Percentiles rank a stretch among this genome's conserved stretches.
Conservation (phyloP, 2,888 invertebrate species). For the Drosophila eohydei region DNA sequence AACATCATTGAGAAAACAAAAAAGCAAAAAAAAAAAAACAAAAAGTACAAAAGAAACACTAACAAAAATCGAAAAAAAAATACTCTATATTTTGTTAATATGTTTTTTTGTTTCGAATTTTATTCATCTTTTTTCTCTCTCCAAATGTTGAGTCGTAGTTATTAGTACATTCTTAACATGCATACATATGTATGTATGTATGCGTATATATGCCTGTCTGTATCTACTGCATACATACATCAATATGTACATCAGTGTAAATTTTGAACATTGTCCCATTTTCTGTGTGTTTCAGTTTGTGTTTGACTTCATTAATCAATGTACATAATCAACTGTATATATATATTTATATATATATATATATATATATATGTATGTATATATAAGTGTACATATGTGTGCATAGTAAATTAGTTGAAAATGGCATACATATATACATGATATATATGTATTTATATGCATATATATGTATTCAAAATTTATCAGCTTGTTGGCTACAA, state of each 20-base stretch:
- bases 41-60: slow-evolving; percentile 58
- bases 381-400: slow-evolving; percentile 14
- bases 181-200: slow-evolving; percentile 21
- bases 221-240: slow-evolving; percentile 23
- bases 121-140: slow-evolving; percentile 41
- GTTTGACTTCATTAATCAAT: slow-evolving; percentile 21
- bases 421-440: slow-evolving; percentile 22
- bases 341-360: not conserved
- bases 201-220: slow-evolving; percentile 3
- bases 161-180: slow-evolving; percentile 38
- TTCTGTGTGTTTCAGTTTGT: slow-evolving; percentile 15
- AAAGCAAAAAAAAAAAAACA: slow-evolving; percentile 46
- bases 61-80: slow-evolving; percentile 64
- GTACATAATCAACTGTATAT: slow-evolving; percentile 12
- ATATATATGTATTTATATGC: slow-evolving; percentile 1
- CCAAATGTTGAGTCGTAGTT: slow-evolving; percentile 57
- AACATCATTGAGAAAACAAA: slow-evolving; percentile 35
- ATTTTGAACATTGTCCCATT: slow-evolving; percentile 13
- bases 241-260: slow-evolving; percentile 20
- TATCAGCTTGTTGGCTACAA: slow-evolving; percentile 44
- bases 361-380: slow-evolving; percentile 25
- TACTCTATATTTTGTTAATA: slow-evolving; percentile 55
- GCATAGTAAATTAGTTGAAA: not conserved
- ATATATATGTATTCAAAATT: slow-evolving; percentile 16
- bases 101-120: slow-evolving; percentile 53